Evolutionary conservation across 2,113 vertebrate species (phyloP), one percentile per base, ranked within the genome.

Genomic region (Eupsittula cactorum): DNA sequence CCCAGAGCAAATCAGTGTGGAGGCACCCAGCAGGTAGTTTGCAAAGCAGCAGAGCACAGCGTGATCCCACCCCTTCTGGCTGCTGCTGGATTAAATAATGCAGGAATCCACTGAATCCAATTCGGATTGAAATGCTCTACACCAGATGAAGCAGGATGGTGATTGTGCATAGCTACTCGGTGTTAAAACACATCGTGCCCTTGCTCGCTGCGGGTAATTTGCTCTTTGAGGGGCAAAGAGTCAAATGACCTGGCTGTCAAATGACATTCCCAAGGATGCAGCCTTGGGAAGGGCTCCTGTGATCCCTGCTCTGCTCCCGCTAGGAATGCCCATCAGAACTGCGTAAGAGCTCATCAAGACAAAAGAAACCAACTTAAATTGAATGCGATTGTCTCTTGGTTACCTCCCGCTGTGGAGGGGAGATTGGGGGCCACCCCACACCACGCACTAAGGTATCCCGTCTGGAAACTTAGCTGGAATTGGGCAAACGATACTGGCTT

Each of bases 401-500:
- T 92, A 92, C 93, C 91, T 96, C 93, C 94, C 35, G 33, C 81
- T 93, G 82, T 25, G 67, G 65, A 93, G 88, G 85, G 91, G 47
- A 95, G 85, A 91, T 93, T 95, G 96, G 88, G 97, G 95, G 90
- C 94, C 92, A 94, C 92, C 95, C 95, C 57, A 28, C 90, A 71
- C 64, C 88, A 53, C 3, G 71, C 77, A 81, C 84, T 87, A 82
- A 94, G 82, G 96, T 62, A 95, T 97, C 95, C 97, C 81, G 37
- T 84, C 33, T 92, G 97, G 96, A 96, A 93, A 94, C 76, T 92
- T 77, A 90, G 96, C 96, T 97, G 96, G 96, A 94, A 92, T 33
- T 77, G 98, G 98, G 97, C 96, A 81, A 94, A 95, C 41, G 82
- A 82, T 95, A 96, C 95, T 92, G 97, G 97, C 96, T 97, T 6